Evolutionary conservation across 2,113 vertebrate species (phyloP).

Genomic region (Macheiramphus alcinus): DNA sequence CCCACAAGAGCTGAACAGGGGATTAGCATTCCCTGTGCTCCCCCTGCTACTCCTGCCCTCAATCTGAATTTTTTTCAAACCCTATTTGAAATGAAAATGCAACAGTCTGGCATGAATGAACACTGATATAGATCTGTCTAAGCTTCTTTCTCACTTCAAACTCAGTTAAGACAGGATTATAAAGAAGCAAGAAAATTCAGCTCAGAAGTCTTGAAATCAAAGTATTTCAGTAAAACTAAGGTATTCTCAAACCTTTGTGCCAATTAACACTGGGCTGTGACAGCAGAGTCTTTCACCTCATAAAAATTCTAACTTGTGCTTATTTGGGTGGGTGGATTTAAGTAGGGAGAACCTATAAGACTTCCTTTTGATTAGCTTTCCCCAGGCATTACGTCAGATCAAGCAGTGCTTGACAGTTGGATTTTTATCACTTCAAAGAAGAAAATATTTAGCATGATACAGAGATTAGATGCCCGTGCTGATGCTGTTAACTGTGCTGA

Average conservation of each 20-base stretch:
- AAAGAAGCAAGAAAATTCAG: constrained; percentile 11
- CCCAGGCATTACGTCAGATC: constrained; percentile 7
- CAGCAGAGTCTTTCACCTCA: constrained; percentile 8
- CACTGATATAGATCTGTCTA: constrained; percentile 38
- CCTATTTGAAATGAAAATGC: background rate
- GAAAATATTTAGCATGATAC: constrained; percentile 38
- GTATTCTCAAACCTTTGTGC: constrained; percentile 29
- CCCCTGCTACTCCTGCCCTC: background rate
- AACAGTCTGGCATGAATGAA: constrained; percentile 42
- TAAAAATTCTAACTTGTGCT: constrained; percentile 10
- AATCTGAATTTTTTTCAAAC: background rate
- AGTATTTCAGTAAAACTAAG: constrained; percentile 28
- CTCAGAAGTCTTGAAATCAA: constrained; percentile 46
- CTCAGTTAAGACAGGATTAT: constrained; percentile 51
- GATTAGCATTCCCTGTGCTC: background rate
- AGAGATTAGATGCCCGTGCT: constrained; percentile 24
- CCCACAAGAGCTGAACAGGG: background rate
- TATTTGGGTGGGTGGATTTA: constrained; percentile 51
- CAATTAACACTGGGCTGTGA: constrained; percentile 43
- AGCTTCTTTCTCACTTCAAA: constrained; percentile 49
- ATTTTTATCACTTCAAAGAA: constrained; percentile 45
- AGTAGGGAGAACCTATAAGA: background rate
- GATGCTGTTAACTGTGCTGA: constrained; percentile 22
- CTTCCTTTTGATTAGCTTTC: constrained; percentile 30
- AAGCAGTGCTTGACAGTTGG: constrained; percentile 1